Base-by-base conservation (phyloP, 2,888 invertebrate species). In the Rhopalosiphum nymphaeae region DNA sequence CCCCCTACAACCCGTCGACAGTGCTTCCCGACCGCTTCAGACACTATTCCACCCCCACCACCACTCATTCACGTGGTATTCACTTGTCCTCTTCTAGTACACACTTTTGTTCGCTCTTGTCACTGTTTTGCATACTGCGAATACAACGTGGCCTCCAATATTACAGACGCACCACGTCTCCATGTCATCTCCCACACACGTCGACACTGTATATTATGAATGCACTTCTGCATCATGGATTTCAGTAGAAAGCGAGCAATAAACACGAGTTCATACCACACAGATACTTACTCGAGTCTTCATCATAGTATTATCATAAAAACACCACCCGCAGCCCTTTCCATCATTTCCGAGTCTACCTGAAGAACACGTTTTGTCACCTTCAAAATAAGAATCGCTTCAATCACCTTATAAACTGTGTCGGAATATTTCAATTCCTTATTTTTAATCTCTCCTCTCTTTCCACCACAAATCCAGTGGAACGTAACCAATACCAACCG, bases 401-500 rank as follows among this genome's bases (percentile, higher is more conserved):
- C 29, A 42, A 36, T 9, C 53, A 25, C 5, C 25, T 10, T 42
- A 9, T 10, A 9, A 42, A 21, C 42, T 3, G 49, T 61, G 46
- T 46, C 46, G n/a, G 26, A 89, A 91, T 57, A n/a, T 93, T 89
- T 89, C 84, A 26, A 89, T 84, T 93, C 26, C 36, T 44, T 44
- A 56, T 44, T 42, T 78, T 21, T 42, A 10, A 36, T 53, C 53
- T 29, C 5, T 53, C 0, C 42, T 21, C 53, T 53, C 1, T 49
- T 1, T 21, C 29, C 67, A 1, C n/a, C 11, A 0, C 21, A 21
- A 21, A 36, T 78, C 67, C 7, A 36, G 78, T 16, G 36, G 7
- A 21, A 78, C 21, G 36, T 78, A 21, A 36, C 36, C 9, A 36
- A 78, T 21, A 78, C 21, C 36, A 9, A 78, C 21, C 3, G 13